These are phyloP conservation scores for Meliscaeva auricollis DNA, from an alignment of 2,888 invertebrate species.

Conservation along the genomic window DNA sequence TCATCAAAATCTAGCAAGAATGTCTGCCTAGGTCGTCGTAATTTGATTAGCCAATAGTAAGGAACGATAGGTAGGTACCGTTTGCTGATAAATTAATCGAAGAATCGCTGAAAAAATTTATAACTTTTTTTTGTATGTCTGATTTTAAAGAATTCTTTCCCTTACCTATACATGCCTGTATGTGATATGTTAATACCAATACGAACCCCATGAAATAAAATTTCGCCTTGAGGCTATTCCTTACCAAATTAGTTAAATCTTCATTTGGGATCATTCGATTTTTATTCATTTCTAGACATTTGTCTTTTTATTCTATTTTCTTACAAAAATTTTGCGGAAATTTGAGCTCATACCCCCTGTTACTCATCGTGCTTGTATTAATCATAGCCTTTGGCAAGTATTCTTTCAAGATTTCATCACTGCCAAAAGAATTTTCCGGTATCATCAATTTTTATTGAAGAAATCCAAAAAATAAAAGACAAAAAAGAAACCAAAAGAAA, in stretches of 20 bases:
- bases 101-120: no score
- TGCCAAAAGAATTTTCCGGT: neutral
- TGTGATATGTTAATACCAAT: no score
- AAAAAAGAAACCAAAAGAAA: conserved; percentile 18
- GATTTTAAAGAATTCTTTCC: no score
- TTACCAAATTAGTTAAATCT: neutral
- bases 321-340: neutral
- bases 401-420: neutral
- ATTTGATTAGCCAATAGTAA: no score
- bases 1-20: no score
- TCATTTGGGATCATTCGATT: neutral
- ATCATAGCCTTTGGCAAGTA: conserved; percentile 1
- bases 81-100: no score
- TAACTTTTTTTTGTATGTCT: no score
- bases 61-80: no score
- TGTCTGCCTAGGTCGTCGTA: no score
- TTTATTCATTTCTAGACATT: neutral
- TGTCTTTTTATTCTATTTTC: neutral
- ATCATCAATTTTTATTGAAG: neutral
- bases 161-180: no score
- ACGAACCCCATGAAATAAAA: neutral
- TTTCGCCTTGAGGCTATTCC: neutral
- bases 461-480: conserved; percentile 4
- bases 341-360: neutral
- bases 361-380: neutral